A percentile compares a stretch with the other conserved stretches of the same genome.
Conservation (phyloP, 2,113 vertebrate genomes). For the Uria lomvia region DNA sequence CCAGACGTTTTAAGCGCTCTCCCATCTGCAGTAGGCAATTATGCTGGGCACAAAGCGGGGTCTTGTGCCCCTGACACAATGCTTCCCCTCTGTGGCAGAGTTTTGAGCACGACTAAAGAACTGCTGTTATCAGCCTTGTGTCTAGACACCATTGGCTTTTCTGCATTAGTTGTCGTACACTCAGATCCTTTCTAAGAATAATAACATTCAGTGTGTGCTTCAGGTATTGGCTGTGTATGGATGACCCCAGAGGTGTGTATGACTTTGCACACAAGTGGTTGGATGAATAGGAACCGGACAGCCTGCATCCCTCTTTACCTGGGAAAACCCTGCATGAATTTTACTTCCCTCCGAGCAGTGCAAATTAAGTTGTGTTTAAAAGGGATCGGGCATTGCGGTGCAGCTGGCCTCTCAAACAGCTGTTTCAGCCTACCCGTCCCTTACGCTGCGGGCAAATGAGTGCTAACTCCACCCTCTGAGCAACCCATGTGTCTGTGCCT, state of each 20-base stretch:
- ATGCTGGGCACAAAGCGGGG: not conserved
- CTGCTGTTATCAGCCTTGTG: not conserved
- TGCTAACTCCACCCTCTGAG: not conserved
- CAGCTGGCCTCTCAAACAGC: not conserved
- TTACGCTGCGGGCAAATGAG: accelerated
- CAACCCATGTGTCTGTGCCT: not conserved
- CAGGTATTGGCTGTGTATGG: not conserved
- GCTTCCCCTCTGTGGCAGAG: not conserved
- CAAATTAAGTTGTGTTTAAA: not conserved
- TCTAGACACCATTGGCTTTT: not conserved
- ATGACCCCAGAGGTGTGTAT: not conserved
- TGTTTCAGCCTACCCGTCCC: not conserved
- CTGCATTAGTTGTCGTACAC: not conserved
- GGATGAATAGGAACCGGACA: not conserved
- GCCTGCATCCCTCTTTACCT: not conserved
- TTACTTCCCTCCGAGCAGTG: not conserved
- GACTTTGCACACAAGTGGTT: not conserved
- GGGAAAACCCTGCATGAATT: not conserved
- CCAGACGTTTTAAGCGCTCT: not conserved
- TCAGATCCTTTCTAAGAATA: not conserved
- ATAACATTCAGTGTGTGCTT: not conserved
- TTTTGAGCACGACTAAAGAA: not conserved
- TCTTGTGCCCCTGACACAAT: not conserved
- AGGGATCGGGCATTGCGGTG: not conserved
- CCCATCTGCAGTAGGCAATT: not conserved